phyloP scores from a whole-genome alignment of 64 coral and sea anemone genomes.

The Porites lutea region DNA sequence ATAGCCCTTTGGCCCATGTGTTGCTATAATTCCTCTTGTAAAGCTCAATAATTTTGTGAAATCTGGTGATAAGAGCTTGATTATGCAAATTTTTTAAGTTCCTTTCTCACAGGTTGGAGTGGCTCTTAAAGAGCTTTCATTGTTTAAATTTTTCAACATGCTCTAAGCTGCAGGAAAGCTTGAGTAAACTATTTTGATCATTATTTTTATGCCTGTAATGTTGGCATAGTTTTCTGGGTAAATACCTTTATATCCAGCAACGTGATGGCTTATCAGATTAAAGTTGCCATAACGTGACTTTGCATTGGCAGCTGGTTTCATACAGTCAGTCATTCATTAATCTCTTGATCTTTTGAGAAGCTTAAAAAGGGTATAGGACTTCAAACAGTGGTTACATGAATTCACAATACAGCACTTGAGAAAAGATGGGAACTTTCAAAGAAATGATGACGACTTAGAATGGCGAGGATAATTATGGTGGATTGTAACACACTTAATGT shows the following conservation, averaged over 20 bases:
- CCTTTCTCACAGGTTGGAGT: not conserved
- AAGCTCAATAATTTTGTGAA: not conserved
- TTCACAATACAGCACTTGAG: not conserved
- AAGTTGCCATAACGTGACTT: not conserved
- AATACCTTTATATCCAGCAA: no score
- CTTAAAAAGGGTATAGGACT: not conserved
- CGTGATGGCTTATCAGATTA: not conserved
- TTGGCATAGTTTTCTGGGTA: no score
- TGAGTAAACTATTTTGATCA: not conserved
- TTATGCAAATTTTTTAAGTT: conserved; percentile 13
- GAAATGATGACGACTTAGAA: not conserved
- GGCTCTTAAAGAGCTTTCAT: not conserved
- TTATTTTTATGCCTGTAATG: not conserved
- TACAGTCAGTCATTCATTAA: not conserved
- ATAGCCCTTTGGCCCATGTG: not conserved
- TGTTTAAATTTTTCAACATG: not conserved
- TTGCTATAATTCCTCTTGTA: not conserved
- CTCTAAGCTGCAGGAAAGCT: not conserved
- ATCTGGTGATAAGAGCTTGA: not conserved
- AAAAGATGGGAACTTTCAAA: not conserved
- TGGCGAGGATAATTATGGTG: not conserved
- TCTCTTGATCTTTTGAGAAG: not conserved
- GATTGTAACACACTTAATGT: no score
- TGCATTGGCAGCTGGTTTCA: not conserved
- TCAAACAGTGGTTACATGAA: not conserved